These are phyloP conservation scores for Bergia sp. DNA, from an alignment of 92 coral and sea anemone species.

Conservation along the genomic window DNA sequence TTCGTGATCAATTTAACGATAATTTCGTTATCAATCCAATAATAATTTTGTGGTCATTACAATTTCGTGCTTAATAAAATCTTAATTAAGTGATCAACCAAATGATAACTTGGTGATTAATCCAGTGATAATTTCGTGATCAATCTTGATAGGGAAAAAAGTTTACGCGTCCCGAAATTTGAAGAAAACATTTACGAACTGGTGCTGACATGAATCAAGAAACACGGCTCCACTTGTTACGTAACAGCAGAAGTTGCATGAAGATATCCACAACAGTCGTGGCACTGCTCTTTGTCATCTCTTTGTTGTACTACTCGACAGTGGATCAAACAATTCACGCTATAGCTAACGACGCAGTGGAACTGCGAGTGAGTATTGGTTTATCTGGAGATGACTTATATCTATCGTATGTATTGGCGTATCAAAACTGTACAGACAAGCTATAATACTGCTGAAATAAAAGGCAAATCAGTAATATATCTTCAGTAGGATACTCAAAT, in stretches of 20 bases:
- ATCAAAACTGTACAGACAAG: no score
- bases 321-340: not conserved
- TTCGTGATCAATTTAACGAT: not conserved
- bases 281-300: not conserved
- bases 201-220: conserved; percentile 1
- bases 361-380: no score
- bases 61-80: not conserved
- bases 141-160: not conserved
- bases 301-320: conserved; percentile 1
- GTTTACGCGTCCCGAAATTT: not conserved
- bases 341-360: not conserved
- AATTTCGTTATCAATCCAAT: not conserved
- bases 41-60: not conserved
- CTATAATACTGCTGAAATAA: no score
- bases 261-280: not conserved
- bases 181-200: not conserved
- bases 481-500: no score
- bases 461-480: no score
- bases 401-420: no score
- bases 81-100: not conserved
- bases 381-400: no score
- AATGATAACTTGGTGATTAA: not conserved
- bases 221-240: not conserved
- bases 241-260: not conserved
- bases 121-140: not conserved